Conservation (phyloP, 1,140 invertebrate genomes). For the Anastrepha obliqua region DNA sequence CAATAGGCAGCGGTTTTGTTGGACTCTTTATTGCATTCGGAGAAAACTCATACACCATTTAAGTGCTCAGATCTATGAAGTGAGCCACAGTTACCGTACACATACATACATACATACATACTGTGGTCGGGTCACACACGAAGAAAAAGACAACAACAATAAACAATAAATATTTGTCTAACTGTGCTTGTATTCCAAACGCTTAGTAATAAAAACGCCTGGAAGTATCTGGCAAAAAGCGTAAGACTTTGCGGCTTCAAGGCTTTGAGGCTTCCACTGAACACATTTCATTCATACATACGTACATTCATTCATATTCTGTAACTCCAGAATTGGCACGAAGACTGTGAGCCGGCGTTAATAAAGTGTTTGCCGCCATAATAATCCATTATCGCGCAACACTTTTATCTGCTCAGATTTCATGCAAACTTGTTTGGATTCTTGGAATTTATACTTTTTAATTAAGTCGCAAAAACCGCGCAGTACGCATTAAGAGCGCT, state of each 20-base stretch:
- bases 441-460: conserved; percentile 40
- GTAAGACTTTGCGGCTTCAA: no score
- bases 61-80: not conserved
- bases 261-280: not conserved
- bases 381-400: conserved; percentile 36
- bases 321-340: not conserved
- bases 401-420: conserved; percentile 36
- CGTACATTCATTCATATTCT: conserved; percentile 38
- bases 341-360: not conserved
- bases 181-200: not conserved
- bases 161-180: not conserved
- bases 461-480: conserved; percentile 15
- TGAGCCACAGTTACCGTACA: not conserved
- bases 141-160: not conserved
- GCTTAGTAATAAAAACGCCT: not conserved
- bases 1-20: not conserved
- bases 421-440: conserved; percentile 44
- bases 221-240: not conserved
- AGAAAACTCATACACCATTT: not conserved
- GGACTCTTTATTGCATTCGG: not conserved
- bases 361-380: not conserved
- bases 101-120: not conserved
- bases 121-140: not conserved
- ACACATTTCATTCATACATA: conserved; percentile 14
- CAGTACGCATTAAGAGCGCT: not conserved